A percentile compares a stretch with the other conserved stretches of the same genome.
Evolutionary conservation across 2,888 invertebrate genomes (phyloP).

Genomic region (Cheilosia pagana): DNA sequence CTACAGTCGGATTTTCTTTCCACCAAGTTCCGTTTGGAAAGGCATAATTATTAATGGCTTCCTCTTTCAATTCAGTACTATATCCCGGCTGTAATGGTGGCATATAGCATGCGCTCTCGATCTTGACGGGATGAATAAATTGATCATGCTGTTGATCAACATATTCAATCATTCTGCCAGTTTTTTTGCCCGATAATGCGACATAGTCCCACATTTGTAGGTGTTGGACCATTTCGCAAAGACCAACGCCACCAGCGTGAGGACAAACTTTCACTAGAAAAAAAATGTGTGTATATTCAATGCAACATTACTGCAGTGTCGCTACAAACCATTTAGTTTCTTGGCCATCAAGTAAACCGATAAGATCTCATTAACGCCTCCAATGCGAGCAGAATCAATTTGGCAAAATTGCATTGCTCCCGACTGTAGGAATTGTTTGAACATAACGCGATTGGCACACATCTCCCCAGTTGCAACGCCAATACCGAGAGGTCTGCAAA

Average conservation of each 20-base stretch:
- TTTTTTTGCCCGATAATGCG: conserved; percentile 88
- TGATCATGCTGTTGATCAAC: conserved; percentile 96
- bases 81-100: conserved; percentile 92
- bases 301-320: background rate
- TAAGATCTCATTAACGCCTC: conserved; percentile 94
- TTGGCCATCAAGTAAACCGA: conserved; percentile 95
- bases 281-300: background rate
- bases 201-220: conserved; percentile 95
- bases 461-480: conserved; percentile 96
- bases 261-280: conserved; percentile 94
- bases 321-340: conserved; percentile 88
- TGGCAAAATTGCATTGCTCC: conserved; percentile 94
- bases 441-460: conserved; percentile 95
- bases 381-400: conserved; percentile 94
- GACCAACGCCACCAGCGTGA: conserved; percentile 96
- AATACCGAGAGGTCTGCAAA: conserved; percentile 87
- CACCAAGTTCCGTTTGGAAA: conserved; percentile 93
- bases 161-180: conserved; percentile 91
- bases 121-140: conserved; percentile 89
- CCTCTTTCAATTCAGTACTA: conserved; percentile 90
- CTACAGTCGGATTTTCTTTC: conserved; percentile 82
- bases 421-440: conserved; percentile 94
- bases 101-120: conserved; percentile 88
- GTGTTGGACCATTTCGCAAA: conserved; percentile 97
- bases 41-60: conserved; percentile 87